These are phyloP conservation scores for Notothenia rossii DNA, from an alignment of 2,113 vertebrate species.

Conservation along the genomic window DNA sequence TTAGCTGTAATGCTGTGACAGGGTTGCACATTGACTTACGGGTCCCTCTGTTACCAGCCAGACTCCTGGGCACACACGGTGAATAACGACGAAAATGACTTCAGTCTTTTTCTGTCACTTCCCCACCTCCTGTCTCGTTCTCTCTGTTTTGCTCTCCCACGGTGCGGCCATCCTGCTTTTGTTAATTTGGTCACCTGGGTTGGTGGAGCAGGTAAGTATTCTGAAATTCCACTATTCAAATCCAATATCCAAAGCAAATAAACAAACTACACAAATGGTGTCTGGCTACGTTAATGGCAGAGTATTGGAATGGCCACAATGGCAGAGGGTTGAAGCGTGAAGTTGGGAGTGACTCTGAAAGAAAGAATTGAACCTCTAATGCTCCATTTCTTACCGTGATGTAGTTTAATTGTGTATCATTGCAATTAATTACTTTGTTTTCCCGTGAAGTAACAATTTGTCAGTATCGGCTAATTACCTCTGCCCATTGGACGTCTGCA, in stretches of 20 bases:
- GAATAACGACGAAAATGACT: constrained; percentile 48
- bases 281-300: constrained; percentile 11
- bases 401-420: constrained; percentile 76
- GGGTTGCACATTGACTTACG: constrained; percentile 65
- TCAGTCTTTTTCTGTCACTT: constrained; percentile 14
- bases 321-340: constrained; percentile 50
- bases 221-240: not conserved
- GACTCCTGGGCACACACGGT: not conserved
- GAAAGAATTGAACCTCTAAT: constrained; percentile 20
- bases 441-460: constrained; percentile 57
- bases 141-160: constrained; percentile 3
- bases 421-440: constrained; percentile 78
- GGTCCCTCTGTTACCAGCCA: constrained; percentile 46
- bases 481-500: constrained; percentile 68
- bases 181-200: constrained; percentile 13
- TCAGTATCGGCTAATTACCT: constrained; percentile 70
- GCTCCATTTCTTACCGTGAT: constrained; percentile 27
- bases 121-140: constrained; percentile 2
- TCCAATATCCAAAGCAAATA: constrained; percentile 20
- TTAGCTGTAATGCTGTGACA: constrained; percentile 72
- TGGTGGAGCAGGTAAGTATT: constrained; percentile 23
- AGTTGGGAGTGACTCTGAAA: constrained; percentile 35
- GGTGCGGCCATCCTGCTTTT: constrained; percentile 1
- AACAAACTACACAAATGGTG: not conserved
- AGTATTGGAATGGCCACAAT: constrained; percentile 17